phyloP scores from a whole-genome alignment of 2,888 invertebrate genomes.

The Phortica magna region DNA sequence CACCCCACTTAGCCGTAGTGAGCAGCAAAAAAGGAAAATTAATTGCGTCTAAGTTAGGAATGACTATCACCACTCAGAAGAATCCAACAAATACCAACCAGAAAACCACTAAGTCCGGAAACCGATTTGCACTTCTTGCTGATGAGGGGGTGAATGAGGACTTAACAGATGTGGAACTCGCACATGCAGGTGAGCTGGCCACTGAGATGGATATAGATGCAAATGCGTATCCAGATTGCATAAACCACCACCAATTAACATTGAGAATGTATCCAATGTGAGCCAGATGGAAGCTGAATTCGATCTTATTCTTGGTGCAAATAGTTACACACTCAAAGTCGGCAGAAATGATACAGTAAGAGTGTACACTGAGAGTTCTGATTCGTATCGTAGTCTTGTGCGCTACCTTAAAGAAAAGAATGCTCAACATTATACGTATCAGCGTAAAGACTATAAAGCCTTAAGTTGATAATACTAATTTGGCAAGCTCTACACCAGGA shows the following conservation, averaged over 20 bases:
- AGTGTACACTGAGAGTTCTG: no score
- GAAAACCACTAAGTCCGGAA: neutral
- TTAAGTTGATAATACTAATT: neutral
- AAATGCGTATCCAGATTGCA: conserved; percentile 1
- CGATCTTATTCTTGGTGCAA: neutral
- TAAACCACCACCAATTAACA: conserved; percentile 2
- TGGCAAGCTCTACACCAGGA: conserved; percentile 2
- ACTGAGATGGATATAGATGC: neutral
- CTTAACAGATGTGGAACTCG: neutral
- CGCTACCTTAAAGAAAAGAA: neutral
- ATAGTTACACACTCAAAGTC: conserved; percentile 1
- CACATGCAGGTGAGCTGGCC: no score
- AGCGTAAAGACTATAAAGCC: neutral
- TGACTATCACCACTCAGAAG: neutral
- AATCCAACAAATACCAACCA: no score
- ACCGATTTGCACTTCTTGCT: neutral
- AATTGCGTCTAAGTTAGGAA: no score
- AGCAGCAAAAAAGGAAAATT: no score
- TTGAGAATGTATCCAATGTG: no score
- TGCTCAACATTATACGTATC: conserved; percentile 1
- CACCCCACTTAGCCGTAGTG: no score
- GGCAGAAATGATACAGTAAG: neutral
- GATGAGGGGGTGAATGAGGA: neutral
- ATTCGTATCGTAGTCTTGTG: neutral
- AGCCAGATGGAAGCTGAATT: conserved; percentile 2